A percentile compares a stretch with the other conserved stretches of the same genome.
Evolutionary conservation across 2,888 invertebrate genomes (phyloP).

Genomic region (Caenorhabditis japonica): DNA sequence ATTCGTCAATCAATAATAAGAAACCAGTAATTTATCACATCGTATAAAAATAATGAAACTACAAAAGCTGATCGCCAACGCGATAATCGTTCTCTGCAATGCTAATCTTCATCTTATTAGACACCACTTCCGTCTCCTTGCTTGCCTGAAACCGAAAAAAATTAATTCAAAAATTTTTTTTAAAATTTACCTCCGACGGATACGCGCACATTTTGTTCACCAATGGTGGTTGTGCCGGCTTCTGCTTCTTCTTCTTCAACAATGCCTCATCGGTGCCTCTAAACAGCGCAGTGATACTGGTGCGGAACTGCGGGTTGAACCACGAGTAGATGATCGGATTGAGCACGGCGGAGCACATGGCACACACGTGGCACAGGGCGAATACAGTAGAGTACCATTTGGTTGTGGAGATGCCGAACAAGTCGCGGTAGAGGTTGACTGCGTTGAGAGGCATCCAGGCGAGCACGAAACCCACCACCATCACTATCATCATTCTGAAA

Average conservation of each 20-base stretch:
- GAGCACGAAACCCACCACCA: conserved; percentile 73
- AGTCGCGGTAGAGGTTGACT: conserved; percentile 73
- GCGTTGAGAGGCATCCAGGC: conserved; percentile 76
- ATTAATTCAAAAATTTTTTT: neutral
- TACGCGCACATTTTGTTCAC: conserved; percentile 38
- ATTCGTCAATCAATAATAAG: conserved; percentile 3
- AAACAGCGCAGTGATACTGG: conserved; percentile 55
- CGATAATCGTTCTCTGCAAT: conserved; percentile 47
- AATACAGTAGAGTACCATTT: conserved; percentile 66
- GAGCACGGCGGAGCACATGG: conserved; percentile 74
- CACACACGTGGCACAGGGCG: conserved; percentile 71
- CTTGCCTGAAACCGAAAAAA: conserved; percentile 8
- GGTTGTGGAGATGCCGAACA: conserved; percentile 55
- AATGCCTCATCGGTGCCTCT: conserved; percentile 21
- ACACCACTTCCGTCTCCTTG: conserved; percentile 17
- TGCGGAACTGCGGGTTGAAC: conserved; percentile 74
- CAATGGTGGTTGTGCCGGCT: conserved; percentile 4
- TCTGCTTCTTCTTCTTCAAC: conserved; percentile 25
- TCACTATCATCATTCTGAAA: conserved; percentile 75
- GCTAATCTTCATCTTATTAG: conserved; percentile 30
- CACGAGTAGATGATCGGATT: conserved; percentile 75
- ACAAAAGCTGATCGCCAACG: conserved; percentile 44
- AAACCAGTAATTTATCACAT: neutral
- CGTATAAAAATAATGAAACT: conserved; percentile 1
- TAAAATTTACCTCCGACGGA: conserved; percentile 30